Evolutionary conservation across 2,113 vertebrate genomes (phyloP), one percentile per base, ranked within the genome.

Genomic region (Trogon surrucura): DNA sequence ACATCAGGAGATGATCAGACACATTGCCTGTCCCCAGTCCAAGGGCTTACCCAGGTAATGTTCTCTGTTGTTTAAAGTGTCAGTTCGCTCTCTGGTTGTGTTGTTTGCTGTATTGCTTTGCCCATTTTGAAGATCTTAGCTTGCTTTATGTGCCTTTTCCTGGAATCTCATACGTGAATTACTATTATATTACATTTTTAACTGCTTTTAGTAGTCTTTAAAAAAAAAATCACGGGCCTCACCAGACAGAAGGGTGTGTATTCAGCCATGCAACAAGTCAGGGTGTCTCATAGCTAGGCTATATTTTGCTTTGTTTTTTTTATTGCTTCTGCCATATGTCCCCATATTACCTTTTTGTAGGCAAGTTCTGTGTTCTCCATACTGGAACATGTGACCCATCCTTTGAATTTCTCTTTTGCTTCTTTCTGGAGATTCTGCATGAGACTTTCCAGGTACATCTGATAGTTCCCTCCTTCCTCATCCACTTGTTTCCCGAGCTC

Each of bases 391-490:
- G 98, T 97, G 91, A 99, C 97, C 99, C 99, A 99, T 94, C 98
- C 98, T 95, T 99, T 99, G 96, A 99, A 99, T 96, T 99, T 99
- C 80, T 99, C 99, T 64, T 98, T 98, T 64, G 98, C 98, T 96
- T 99, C 99, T 97, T 98, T 99, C 73, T 99, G 98, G 21, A 99
- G 98, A 93, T 97, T 98, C 82, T 99, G 99, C 79, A 99, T 96
- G 6, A 98, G 98, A 50, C 97, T 98, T 85, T 99, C 99, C 95
- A 99, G 93, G 95, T 99, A 98, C 3, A 96, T 98, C 66, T 98
- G 98, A 91, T 98, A 98, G 51, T 98, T 98, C 17, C 98, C 99
- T 57, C 98, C 97, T 25, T 98, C 98, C 74, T 99, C 99, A 61
- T 99, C 99, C 92, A 98, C 96, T 95, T 98, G 99, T 45, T 98